Conservation (phyloP, 2,797 vertebrate species). For the Mareca penelope region DNA sequence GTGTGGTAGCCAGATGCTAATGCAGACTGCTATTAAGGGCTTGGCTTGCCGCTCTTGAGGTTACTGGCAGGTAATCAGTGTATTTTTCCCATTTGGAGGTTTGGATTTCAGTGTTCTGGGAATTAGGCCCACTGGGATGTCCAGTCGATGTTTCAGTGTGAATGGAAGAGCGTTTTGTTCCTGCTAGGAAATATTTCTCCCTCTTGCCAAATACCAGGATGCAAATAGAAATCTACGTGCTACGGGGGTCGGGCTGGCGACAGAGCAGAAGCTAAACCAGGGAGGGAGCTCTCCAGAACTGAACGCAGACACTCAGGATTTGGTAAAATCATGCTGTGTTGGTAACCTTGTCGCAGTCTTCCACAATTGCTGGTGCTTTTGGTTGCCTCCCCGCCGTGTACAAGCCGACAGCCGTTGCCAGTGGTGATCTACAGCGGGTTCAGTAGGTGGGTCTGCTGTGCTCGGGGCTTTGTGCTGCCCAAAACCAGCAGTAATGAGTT, state of each 20-base stretch:
- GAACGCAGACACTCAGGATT: neutral
- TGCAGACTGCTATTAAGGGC: constrained; percentile 7
- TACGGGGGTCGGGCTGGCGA: neutral
- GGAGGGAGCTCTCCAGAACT: neutral
- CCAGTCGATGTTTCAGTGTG: constrained; percentile 33
- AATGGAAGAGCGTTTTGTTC: neutral
- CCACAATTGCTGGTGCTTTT: neutral
- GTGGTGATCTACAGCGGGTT: rapidly evolving
- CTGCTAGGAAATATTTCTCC: neutral
- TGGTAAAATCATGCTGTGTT: neutral
- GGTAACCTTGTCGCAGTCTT: neutral
- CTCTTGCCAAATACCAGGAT: neutral
- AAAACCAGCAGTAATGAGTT: neutral
- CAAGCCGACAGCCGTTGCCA: neutral
- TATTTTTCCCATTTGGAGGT: constrained; percentile 38
- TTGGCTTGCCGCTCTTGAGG: constrained; percentile 33
- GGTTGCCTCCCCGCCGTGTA: rapidly evolving
- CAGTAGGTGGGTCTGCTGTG: neutral
- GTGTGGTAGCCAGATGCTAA: constrained; percentile 76
- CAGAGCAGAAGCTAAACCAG: neutral
- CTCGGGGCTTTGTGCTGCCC: neutral
- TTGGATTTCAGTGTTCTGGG: constrained; percentile 21
- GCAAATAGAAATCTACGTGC: constrained; percentile 5
- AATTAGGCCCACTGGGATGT: constrained; percentile 19
- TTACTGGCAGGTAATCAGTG: constrained; percentile 48